Base-by-base conservation (phyloP, 2,888 invertebrate species). In the Ptilodon capucinus region DNA sequence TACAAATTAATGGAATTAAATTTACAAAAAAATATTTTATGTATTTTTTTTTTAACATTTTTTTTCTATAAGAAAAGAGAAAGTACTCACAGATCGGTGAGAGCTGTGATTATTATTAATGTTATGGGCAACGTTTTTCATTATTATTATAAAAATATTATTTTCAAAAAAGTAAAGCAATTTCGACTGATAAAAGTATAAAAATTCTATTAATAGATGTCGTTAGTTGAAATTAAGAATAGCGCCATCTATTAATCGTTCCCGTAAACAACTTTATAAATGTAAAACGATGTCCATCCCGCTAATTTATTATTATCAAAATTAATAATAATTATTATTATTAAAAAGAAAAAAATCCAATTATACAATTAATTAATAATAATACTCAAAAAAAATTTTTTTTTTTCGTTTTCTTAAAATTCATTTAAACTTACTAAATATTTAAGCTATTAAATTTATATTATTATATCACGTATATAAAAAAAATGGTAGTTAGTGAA, bases 1-100 rank as follows among this genome's bases (percentile, higher is more conserved):
- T n/a, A 8, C n/a, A 8, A 11, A 28, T n/a, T 11, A n/a, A 28
- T 28, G 28, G 28, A 28, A 28, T 28, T 28, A n/a, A 4, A 23
- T 4, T 23, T n/a, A n/a, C n/a, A n/a, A 32, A 39, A 45, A 65
- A 63, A 62, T 51, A 62, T 65, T 56, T 64, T 62, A 59, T 61
- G 59, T 58, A 43, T 48, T 44, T 36, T 46, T 54, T 62, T 62
- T 51, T 49, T 13, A 40, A 36, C 17, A 35, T 47, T 48, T 54
- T 56, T 50, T 54, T 35, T 51, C 42, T 28, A 28, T 28, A 28
- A 28, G 28, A 28, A 44, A 39, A 13, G 48, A 23, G 48, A 46
- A 47, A 53, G 34, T 40, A 59, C 63, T 65, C 66, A 63, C 66
- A 64, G 63, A 1, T 34, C 4, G 7, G 7, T 46, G 45, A 55